Conservation (phyloP, 2,888 invertebrate species). For the Aromia moschata region DNA sequence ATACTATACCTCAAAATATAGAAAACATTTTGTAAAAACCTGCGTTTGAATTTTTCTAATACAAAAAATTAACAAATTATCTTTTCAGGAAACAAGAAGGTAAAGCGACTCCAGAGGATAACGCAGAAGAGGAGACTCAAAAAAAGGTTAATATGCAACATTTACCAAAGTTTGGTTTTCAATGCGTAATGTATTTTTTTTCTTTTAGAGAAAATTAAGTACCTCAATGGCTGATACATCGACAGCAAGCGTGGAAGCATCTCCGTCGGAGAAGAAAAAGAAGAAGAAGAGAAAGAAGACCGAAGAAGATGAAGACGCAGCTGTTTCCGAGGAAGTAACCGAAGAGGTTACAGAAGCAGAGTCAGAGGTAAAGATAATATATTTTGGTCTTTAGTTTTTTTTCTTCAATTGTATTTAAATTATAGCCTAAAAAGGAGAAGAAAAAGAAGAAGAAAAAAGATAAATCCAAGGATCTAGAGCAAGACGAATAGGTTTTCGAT, state of each 20-base stretch:
- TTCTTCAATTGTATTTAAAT: slow-evolving; percentile 4
- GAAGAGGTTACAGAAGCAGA: background rate
- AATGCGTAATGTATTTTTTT: background rate
- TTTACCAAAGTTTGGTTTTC: background rate
- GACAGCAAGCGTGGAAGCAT: slow-evolving; percentile 60
- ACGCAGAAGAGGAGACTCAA: slow-evolving; percentile 19
- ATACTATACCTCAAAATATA: too few species aligned
- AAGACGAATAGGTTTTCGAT: slow-evolving; percentile 20
- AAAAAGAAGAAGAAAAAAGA: slow-evolving; percentile 45
- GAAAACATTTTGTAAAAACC: too few species aligned
- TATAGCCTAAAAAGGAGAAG: slow-evolving; percentile 40
- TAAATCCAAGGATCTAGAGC: slow-evolving; percentile 37
- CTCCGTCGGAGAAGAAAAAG: slow-evolving; percentile 71
- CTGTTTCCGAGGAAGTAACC: slow-evolving; percentile 55
- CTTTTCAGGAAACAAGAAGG: slow-evolving; percentile 60
- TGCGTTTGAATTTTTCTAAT: too few species aligned
- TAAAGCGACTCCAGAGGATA: slow-evolving; percentile 37
- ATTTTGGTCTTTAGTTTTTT: background rate
- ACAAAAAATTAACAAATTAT: too few species aligned
- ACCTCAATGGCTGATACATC: slow-evolving; percentile 41
- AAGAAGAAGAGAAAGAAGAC: slow-evolving; percentile 77
- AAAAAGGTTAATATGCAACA: slow-evolving; percentile 3
- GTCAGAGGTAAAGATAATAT: background rate
- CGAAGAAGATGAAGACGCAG: slow-evolving; percentile 68
- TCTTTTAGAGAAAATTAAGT: slow-evolving; percentile 43